Base-by-base conservation (phyloP, 2,113 vertebrate genomes). In the Candoia aspera region DNA sequence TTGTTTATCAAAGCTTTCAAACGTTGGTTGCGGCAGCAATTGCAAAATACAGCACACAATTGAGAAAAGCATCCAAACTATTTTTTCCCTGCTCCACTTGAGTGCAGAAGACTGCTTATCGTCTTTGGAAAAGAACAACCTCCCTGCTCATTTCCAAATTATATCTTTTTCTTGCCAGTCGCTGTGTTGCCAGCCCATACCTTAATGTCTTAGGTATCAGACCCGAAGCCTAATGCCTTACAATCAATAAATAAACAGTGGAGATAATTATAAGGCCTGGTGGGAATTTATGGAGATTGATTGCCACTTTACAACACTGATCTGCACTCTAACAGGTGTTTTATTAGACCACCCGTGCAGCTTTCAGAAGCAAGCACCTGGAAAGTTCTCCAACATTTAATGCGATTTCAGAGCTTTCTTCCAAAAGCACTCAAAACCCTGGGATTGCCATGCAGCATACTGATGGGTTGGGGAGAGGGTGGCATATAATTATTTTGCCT, bases 171-270 rank as follows among this genome's bases (percentile, higher is more conserved):
- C 86, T 93, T 94, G 86, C 91, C 91, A 93, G 49, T 86, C 29
- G 12, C 83, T 94, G 24, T 83, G 57, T n/a, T 94, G 21, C 53
- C 91, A 13, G 92, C 33, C 29, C 86, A 13, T 85, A 58, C 68
- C 68, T 91, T 87, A 64, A 93, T 88, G 68, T 88, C 86, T 68
- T 58, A 49, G 53, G 94, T 95, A 93, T 94, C 94, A 94, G 93
- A 59, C 73, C 92, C 90, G 42, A 83, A 90, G 93, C 94, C 92
- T 73, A 89, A 87, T 92, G 49, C 62, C 29, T 95, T 91, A 93
- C 93, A 95, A 95, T 94, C 73, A 93, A 94, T 93, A 95, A 96
- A 96, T 96, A 92, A 95, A 84, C 79, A 95, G 68, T 26, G 87
- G 91, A 68, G 83, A 93, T 92, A 95, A 96, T 95, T 96, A 94